These are phyloP conservation scores for Drosophila punjabiensis DNA, from an alignment of 1,140 invertebrate species.

Conservation along the genomic window DNA sequence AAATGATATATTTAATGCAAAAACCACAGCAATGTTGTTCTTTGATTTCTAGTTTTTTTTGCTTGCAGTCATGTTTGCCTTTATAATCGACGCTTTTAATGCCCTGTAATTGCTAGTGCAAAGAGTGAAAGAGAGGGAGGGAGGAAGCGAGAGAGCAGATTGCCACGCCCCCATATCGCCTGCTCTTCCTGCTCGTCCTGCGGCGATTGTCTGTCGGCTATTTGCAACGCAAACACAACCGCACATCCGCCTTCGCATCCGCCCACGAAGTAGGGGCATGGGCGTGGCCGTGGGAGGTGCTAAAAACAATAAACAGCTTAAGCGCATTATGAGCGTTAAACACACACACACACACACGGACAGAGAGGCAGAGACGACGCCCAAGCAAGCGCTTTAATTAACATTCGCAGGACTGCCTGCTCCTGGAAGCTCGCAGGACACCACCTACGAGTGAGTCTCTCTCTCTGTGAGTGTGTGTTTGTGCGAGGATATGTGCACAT, in stretches of 20 bases:
- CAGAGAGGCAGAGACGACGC: background rate
- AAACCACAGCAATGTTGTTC: background rate
- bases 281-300: slow-evolving; percentile 28
- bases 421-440: slow-evolving; percentile 2
- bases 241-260: slow-evolving; percentile 3
- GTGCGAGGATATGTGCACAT: slow-evolving; percentile 18
- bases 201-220: slow-evolving; percentile 48
- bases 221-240: slow-evolving; percentile 58
- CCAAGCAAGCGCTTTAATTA: slow-evolving; percentile 50
- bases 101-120: slow-evolving; percentile 43
- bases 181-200: slow-evolving; percentile 8
- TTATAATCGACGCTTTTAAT: slow-evolving; percentile 53
- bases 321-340: slow-evolving; percentile 60
- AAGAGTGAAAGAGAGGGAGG: background rate
- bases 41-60: slow-evolving; percentile 1
- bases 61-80: slow-evolving; percentile 15
- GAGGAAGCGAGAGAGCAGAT: background rate
- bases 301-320: slow-evolving; percentile 76
- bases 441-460: background rate
- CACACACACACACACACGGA: slow-evolving; percentile 17
- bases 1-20: too few species aligned
- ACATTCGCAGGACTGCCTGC: slow-evolving; percentile 29
- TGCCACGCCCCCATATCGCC: background rate
- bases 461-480: background rate
- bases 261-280: background rate